Conservation (phyloP, 2,797 vertebrate species). For the Poecile montanus region DNA sequence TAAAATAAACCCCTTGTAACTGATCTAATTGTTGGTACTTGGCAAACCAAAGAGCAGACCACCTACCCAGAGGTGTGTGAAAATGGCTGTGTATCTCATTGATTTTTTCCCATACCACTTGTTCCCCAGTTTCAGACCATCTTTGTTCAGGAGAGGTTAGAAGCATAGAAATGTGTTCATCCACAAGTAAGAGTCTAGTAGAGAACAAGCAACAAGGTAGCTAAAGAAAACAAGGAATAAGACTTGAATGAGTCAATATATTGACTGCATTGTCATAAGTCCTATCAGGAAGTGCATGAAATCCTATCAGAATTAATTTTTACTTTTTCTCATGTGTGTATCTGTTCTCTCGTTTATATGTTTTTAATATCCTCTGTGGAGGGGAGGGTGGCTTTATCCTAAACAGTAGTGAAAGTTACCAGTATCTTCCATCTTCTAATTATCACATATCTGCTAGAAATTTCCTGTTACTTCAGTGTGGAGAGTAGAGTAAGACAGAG, state of each 20-base stretch:
- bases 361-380: neutral
- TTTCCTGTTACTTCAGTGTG: neutral
- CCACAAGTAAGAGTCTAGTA: neutral
- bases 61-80: slow-evolving; percentile 9
- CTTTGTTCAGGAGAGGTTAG: neutral
- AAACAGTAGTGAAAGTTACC: neutral
- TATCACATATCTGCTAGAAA: neutral
- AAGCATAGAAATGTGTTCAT: neutral
- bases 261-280: neutral
- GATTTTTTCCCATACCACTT: neutral
- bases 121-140: neutral
- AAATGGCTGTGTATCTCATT: neutral
- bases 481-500: neutral
- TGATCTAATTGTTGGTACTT: neutral
- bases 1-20: slow-evolving; percentile 32
- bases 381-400: neutral
- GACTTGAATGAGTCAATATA: neutral
- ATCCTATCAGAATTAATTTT: neutral
- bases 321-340: neutral
- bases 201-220: neutral
- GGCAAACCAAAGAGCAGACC: neutral
- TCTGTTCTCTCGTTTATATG: neutral
- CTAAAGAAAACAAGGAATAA: neutral
- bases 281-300: neutral
- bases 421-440: neutral